Base-by-base conservation (phyloP, 1,140 invertebrate species). In the Drosophila baimaii region DNA sequence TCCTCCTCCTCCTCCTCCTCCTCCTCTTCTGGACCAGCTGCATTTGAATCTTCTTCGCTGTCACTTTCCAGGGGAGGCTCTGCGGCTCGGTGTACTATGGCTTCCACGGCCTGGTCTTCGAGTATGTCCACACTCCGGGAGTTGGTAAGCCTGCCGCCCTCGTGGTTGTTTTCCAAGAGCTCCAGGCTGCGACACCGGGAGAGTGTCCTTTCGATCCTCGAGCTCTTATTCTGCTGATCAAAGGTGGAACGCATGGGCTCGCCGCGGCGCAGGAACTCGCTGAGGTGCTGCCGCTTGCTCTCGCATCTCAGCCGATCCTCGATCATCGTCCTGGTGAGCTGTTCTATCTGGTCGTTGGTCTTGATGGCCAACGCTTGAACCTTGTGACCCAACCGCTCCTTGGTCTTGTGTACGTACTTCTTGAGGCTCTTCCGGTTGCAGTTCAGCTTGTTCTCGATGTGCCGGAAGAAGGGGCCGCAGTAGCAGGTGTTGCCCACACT, bases 371-470 rank as follows among this genome's bases (percentile, higher is more conserved):
- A 92, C 82, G 95, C 94, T n/a, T 95, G 95, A 2, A 98, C 96
- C 80, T 97, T 96, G 98, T 97, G 94, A 49, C 97, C 96, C 31
- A 98, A 92, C 61, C 95, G 94, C 62, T 96, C 95, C 80, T 97
- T 96, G 5, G 96, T 96, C 69, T 95, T 94, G 84, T 97, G 95
- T 10, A 98, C 96, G 73, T 97, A 96, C 17, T 96, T 95, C 81
- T 97, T 96, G 4, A 98, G 85, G 80, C 98, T 97, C 61, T 96
- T 95, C 65, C 97, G 97, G 81, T 98, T 96, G 71, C 95, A 94
- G 79, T 97, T 97, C 13, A 98, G 90, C 70, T 96, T 95, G 49
- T 96, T 95, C 91, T 98, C 97, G 90, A 98, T 95, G 66, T 97
- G 96, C 68, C 96, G 73, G 49, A 98, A 96, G 81, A 98, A 96